Evolutionary conservation across 2,113 vertebrate species (phyloP).

Genomic region (Entelurus aequoreus): DNA sequence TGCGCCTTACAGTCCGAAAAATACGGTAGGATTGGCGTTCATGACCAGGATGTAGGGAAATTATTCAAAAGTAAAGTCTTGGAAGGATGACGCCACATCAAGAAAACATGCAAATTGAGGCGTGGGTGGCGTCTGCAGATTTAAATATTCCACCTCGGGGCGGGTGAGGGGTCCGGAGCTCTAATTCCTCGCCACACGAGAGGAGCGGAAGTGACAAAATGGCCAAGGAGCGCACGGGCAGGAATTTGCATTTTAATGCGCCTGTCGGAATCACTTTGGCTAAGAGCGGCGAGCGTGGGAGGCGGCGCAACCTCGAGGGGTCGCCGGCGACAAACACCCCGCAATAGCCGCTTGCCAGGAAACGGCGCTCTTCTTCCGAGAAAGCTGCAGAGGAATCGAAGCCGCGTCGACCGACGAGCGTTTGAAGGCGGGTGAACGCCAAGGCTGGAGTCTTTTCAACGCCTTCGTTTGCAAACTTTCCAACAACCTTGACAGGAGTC

Average conservation of each 20-base stretch:
- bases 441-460: background rate
- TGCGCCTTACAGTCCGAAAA: too few species aligned
- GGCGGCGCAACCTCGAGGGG: constrained; percentile 50
- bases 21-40: too few species aligned
- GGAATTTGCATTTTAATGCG: constrained; percentile 92
- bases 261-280: constrained; percentile 73
- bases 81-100: constrained; percentile 19
- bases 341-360: constrained; percentile 51
- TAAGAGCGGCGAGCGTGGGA: constrained; percentile 44
- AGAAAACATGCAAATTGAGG: constrained; percentile 44
- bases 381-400: constrained; percentile 35
- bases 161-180: constrained; percentile 66
- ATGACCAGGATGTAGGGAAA: too few species aligned
- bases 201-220: constrained; percentile 83
- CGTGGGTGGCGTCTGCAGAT: constrained; percentile 56
- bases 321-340: constrained; percentile 48
- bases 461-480: constrained; percentile 8
- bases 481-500: constrained; percentile 35
- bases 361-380: constrained; percentile 39
- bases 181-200: constrained; percentile 80
- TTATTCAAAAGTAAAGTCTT: too few species aligned
- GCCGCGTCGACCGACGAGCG: too few species aligned
- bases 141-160: constrained; percentile 73
- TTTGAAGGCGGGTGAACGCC: too few species aligned
- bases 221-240: constrained; percentile 70